phyloP scores from a whole-genome alignment of 2,113 vertebrate species.

The Mesocricetus auratus region DNA sequence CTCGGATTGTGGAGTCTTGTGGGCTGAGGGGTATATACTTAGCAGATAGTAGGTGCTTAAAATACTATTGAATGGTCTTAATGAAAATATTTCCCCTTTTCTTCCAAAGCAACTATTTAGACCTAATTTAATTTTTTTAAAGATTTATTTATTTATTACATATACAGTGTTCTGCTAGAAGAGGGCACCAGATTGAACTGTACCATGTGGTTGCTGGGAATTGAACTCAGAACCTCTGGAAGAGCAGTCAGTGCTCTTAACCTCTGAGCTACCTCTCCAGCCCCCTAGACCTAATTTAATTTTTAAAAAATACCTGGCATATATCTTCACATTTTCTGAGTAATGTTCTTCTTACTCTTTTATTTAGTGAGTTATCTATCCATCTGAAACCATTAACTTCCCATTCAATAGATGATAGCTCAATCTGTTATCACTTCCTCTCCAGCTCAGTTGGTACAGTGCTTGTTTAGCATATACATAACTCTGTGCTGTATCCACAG shows the following conservation, averaged over 20 bases:
- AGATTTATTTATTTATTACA: too few relatives aligned
- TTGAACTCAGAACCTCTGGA: too few relatives aligned
- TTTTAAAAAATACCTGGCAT: not conserved
- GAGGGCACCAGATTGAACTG: too few relatives aligned
- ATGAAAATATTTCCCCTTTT: not conserved
- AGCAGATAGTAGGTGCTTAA: not conserved
- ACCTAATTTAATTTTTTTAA: not conserved
- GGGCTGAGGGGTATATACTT: not conserved
- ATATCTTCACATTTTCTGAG: constrained; percentile 18
- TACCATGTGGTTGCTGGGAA: too few relatives aligned
- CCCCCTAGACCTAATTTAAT: constrained; percentile 21
- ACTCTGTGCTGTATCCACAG: too few relatives aligned
- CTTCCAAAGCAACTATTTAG: constrained; percentile 6
- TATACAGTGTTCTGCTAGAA: too few relatives aligned
- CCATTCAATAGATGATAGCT: not conserved
- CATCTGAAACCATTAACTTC: constrained; percentile 1
- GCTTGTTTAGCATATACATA: not conserved
- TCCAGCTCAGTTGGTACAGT: not conserved
- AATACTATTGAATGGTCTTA: not conserved
- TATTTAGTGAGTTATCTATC: constrained; percentile 14
- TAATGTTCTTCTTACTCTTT: not conserved
- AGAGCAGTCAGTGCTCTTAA: too few relatives aligned
- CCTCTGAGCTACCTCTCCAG: too few relatives aligned
- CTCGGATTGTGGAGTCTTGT: not conserved
- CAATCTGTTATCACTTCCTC: not conserved